phyloP scores from a whole-genome alignment of 2,888 invertebrate genomes.

The Limenitis camilla region DNA sequence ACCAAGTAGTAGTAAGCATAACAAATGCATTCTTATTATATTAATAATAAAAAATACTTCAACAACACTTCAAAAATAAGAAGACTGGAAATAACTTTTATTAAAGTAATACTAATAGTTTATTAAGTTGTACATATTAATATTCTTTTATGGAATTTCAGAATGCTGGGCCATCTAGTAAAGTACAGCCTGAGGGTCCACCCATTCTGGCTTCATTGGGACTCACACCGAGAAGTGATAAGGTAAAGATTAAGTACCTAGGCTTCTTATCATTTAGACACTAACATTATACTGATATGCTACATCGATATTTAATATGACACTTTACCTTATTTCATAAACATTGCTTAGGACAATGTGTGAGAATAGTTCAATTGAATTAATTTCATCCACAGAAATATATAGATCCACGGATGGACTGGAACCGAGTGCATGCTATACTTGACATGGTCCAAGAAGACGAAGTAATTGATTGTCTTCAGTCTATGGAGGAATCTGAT shows the following conservation, averaged over 20 bases:
- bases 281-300: conserved; percentile 25
- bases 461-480: conserved; percentile 60
- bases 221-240: conserved; percentile 71
- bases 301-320: conserved; percentile 33
- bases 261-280: conserved; percentile 34
- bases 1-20: conserved; percentile 7
- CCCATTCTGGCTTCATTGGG: conserved; percentile 71
- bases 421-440: conserved; percentile 68
- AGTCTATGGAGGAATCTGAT: conserved; percentile 58
- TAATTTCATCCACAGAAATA: conserved; percentile 69
- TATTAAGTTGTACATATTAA: neutral
- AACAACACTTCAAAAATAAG: neutral
- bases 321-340: conserved; percentile 28
- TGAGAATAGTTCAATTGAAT: conserved; percentile 62
- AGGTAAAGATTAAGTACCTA: conserved; percentile 55
- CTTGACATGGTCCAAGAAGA: conserved; percentile 63
- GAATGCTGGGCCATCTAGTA: conserved; percentile 46
- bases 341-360: conserved; percentile 25
- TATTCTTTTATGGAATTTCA: conserved; percentile 38
- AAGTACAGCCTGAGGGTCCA: conserved; percentile 66
- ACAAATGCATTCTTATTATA: neutral
- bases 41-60: too few species aligned
- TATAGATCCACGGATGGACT: conserved; percentile 70
- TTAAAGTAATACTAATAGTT: neutral
- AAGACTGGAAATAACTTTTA: neutral